Conservation (phyloP, 2,888 invertebrate species). For the Gastrophysa polygoni region DNA sequence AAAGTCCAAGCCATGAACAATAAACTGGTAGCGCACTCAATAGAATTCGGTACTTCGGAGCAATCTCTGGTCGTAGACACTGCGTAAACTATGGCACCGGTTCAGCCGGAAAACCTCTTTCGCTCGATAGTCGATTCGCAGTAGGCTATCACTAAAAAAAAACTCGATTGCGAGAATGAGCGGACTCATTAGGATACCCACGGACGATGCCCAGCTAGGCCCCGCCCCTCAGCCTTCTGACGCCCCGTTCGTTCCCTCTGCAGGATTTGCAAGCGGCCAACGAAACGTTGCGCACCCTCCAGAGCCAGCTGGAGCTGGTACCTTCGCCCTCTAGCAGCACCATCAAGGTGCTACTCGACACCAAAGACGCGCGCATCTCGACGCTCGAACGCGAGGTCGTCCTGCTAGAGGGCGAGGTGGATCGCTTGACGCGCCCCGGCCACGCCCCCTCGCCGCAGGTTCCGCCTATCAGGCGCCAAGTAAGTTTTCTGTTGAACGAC, state of each 20-base stretch:
- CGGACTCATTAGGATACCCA: too few species aligned
- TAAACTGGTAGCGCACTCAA: too few species aligned
- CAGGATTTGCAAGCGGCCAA: conserved; percentile 85
- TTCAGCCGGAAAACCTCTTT: too few species aligned
- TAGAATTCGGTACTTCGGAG: too few species aligned
- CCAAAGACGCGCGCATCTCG: conserved; percentile 86
- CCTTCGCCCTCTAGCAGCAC: conserved; percentile 71
- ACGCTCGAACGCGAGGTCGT: conserved; percentile 85
- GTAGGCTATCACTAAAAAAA: too few species aligned
- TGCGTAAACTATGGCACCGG: too few species aligned
- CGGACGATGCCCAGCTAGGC: too few species aligned
- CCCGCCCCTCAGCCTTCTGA: conserved; percentile 13
- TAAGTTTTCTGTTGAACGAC: conserved; percentile 84
- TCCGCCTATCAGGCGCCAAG: conserved; percentile 76
- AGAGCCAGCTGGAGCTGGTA: conserved; percentile 78
- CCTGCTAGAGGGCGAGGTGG: conserved; percentile 79
- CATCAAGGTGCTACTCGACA: conserved; percentile 79
- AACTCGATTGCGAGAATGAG: too few species aligned
- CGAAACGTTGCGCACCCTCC: conserved; percentile 82
- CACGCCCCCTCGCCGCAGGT: conserved; percentile 55
- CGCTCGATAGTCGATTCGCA: too few species aligned
- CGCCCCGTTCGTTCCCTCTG: conserved; percentile 45
- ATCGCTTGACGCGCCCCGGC: conserved; percentile 57
- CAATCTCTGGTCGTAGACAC: too few species aligned
- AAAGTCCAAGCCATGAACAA: too few species aligned